A percentile compares a stretch with the other conserved stretches of the same genome.
These are phyloP conservation scores for Notospermus geniculatus DNA, from an alignment of 1,140 invertebrate genomes.

Conservation along the genomic window DNA sequence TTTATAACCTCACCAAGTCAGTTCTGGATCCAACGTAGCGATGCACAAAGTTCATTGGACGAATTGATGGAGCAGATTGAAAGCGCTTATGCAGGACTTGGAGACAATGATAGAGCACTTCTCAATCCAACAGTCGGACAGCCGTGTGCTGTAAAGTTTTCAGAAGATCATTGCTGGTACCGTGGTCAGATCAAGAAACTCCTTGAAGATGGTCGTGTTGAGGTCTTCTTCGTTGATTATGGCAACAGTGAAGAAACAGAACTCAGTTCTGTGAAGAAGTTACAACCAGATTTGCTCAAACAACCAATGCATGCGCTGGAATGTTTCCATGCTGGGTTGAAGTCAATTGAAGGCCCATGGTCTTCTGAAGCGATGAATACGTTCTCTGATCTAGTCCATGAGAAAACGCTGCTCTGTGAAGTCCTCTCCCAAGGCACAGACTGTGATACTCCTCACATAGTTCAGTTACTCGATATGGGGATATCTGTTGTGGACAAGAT, in stretches of 20 bases:
- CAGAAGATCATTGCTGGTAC: conserved; percentile 71
- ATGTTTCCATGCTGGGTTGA: conserved; percentile 63
- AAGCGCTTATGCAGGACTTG: conserved; percentile 17
- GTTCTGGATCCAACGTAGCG: not conserved
- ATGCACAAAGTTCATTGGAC: conserved; percentile 37
- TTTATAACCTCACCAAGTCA: conserved; percentile 4
- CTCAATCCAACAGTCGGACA: conserved; percentile 52
- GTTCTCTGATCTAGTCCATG: no score
- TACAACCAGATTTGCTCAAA: conserved; percentile 65
- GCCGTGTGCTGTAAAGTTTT: conserved; percentile 72
- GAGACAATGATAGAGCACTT: conserved; percentile 2
- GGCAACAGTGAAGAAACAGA: conserved; percentile 66
- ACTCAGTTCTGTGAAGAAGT: conserved; percentile 64
- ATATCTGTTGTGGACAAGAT: conserved; percentile 26
- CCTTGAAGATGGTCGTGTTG: not conserved
- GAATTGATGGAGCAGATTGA: conserved; percentile 28
- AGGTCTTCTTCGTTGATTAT: conserved; percentile 71
- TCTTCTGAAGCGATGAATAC: no score
- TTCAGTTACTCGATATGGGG: conserved; percentile 34
- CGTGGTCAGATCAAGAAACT: conserved; percentile 62
- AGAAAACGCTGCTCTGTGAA: no score
- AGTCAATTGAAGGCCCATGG: no score
- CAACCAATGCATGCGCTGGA: conserved; percentile 69
- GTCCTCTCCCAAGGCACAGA: not conserved
- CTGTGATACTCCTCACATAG: conserved; percentile 5